phyloP scores from a whole-genome alignment of 2,113 vertebrate genomes.

The Hiodon tergisus region DNA sequence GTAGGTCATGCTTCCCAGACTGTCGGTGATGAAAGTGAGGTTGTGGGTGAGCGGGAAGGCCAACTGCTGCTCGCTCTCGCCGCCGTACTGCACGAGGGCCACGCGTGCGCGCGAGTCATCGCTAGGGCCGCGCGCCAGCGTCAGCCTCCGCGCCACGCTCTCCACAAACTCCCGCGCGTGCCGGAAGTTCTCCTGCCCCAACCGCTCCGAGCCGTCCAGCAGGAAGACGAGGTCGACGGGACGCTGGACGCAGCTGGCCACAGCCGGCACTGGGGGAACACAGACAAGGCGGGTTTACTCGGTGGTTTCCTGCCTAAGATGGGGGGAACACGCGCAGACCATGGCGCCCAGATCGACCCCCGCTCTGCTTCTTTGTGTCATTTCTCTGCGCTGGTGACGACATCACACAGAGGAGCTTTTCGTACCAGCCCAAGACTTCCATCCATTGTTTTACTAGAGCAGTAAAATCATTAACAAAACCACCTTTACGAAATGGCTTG shows the following conservation, averaged over 20 bases:
- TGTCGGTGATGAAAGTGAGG: constrained; percentile 64
- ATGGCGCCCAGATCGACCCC: too few species aligned
- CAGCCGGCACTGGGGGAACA: constrained; percentile 74
- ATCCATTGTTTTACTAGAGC: too few species aligned
- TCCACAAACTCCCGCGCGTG: constrained; percentile 77
- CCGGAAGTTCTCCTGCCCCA: constrained; percentile 81
- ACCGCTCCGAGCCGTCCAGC: constrained; percentile 88
- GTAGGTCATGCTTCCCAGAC: constrained; percentile 66
- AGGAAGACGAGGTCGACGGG: constrained; percentile 88
- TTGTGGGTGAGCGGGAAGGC: constrained; percentile 76
- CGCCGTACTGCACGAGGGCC: constrained; percentile 81
- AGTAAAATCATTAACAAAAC: not conserved
- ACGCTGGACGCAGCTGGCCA: constrained; percentile 84
- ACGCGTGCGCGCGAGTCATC: constrained; percentile 78
- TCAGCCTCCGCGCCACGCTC: constrained; percentile 67
- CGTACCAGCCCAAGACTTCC: too few species aligned
- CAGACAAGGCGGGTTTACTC: not conserved
- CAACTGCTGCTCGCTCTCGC: constrained; percentile 64
- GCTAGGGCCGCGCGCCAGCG: constrained; percentile 52
- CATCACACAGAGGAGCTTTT: too few species aligned
- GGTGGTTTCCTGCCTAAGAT: too few species aligned
- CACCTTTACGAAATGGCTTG: not conserved
- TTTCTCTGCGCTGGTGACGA: too few species aligned
- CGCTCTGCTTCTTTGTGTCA: too few species aligned
- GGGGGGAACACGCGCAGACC: too few species aligned